These are phyloP conservation scores for Charina bottae DNA, from an alignment of 2,113 vertebrate genomes.

Conservation along the genomic window DNA sequence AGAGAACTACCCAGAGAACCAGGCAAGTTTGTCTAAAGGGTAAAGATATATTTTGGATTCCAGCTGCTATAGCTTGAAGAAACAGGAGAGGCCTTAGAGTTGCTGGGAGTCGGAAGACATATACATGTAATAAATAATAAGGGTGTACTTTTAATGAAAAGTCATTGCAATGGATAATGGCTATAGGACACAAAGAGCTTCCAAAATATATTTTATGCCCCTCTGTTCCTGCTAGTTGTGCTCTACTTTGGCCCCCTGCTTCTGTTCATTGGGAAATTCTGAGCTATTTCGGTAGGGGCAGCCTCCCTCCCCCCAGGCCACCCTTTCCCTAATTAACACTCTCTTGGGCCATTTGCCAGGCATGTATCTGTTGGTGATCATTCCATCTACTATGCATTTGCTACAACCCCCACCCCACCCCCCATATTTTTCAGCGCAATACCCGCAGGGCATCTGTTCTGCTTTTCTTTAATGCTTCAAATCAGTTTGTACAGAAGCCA, in stretches of 20 bases:
- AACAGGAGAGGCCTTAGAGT: not conserved
- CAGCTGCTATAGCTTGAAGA: not conserved
- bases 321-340: not conserved
- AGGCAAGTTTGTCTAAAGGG: not conserved
- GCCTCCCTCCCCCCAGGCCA: not conserved
- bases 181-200: not conserved
- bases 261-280: not conserved
- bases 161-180: not conserved
- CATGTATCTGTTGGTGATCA: not conserved
- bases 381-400: not conserved
- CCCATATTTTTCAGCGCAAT: not conserved
- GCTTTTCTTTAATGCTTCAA: not conserved
- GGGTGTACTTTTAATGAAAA: not conserved
- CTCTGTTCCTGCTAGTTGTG: no score
- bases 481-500: not conserved
- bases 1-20: not conserved
- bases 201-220: not conserved
- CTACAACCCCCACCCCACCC: not conserved
- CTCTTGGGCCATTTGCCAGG: not conserved
- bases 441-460: not conserved
- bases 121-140: not conserved
- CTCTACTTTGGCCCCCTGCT: no score
- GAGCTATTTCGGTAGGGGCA: not conserved
- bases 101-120: not conserved
- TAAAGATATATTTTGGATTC: not conserved